These are phyloP conservation scores for Suncus etruscus DNA, from an alignment of 2,113 vertebrate genomes.

Conservation along the genomic window DNA sequence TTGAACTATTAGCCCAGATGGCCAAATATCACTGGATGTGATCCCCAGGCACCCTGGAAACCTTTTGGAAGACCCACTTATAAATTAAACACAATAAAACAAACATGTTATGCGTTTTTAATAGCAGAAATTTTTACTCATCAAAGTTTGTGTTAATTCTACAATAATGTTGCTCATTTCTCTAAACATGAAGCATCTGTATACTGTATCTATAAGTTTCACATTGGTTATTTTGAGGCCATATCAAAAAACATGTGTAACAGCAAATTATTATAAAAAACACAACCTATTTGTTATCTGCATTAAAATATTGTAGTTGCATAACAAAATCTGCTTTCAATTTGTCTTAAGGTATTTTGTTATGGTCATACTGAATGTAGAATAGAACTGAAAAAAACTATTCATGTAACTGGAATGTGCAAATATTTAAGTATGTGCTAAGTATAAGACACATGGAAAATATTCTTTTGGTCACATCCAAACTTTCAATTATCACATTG, in stretches of 20 bases:
- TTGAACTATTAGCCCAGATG: too few species aligned
- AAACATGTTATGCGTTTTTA: neutral
- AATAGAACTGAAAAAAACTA: neutral
- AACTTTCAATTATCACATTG: constrained; percentile 52
- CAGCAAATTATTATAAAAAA: neutral
- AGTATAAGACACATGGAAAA: constrained; percentile 33
- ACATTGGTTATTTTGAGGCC: neutral
- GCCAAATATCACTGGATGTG: too few species aligned
- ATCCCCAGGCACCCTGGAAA: too few species aligned
- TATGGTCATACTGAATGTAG: constrained; percentile 48
- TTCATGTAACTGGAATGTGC: neutral
- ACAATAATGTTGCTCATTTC: rapidly evolving
- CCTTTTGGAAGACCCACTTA: too few species aligned
- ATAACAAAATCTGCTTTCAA: neutral
- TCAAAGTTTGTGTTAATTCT: rapidly evolving
- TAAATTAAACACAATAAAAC: too few species aligned
- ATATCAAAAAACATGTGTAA: neutral
- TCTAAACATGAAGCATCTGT: neutral
- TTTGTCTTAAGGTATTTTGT: constrained; percentile 27
- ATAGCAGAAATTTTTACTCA: neutral
- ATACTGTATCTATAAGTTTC: too few species aligned
- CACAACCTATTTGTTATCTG: neutral
- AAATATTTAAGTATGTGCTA: constrained; percentile 6
- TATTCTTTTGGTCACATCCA: constrained; percentile 53
- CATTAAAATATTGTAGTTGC: neutral